phyloP scores from a whole-genome alignment of 2,888 invertebrate species.

The Trileptium ribeirensis region DNA sequence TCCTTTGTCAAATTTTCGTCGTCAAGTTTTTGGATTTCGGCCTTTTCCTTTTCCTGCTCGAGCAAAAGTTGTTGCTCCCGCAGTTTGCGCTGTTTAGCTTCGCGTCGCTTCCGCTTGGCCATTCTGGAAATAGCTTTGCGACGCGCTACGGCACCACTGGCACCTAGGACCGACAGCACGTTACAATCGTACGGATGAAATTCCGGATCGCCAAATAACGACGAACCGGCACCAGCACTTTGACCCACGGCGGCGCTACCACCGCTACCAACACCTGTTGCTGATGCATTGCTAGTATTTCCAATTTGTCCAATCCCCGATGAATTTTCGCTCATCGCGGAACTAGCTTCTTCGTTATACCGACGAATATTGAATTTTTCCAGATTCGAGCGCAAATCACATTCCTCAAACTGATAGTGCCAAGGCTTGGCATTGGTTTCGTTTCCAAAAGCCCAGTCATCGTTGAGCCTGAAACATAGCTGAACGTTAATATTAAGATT shows the following conservation, averaged over 20 bases:
- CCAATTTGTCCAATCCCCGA: no score
- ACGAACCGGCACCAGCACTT: conserved; percentile 1
- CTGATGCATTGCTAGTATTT: no score
- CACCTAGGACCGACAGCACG: conserved; percentile 71
- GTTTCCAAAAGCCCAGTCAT: conserved; percentile 99
- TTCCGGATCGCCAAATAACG: conserved; percentile 57
- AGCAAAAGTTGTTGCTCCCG: no score
- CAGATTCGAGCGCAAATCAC: conserved; percentile 81
- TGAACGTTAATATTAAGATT: no score
- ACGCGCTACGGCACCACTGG: conserved; percentile 60
- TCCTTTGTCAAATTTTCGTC: background rate
- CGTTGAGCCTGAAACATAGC: conserved; percentile 66
- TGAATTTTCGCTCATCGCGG: no score
- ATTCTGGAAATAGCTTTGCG: background rate
- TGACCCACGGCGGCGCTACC: background rate
- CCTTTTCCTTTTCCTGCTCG: background rate
- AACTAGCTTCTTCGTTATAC: conserved; percentile 59
- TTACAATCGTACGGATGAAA: conserved; percentile 69
- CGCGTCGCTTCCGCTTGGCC: background rate
- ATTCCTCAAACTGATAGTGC: conserved; percentile 96
- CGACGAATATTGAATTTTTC: conserved; percentile 90
- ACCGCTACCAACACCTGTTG: no score
- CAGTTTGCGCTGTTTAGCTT: background rate
- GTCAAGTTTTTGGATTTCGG: no score
- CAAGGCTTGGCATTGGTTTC: conserved; percentile 93